Base-by-base conservation (phyloP, 2,797 vertebrate species). In the Galago senegalensis region DNA sequence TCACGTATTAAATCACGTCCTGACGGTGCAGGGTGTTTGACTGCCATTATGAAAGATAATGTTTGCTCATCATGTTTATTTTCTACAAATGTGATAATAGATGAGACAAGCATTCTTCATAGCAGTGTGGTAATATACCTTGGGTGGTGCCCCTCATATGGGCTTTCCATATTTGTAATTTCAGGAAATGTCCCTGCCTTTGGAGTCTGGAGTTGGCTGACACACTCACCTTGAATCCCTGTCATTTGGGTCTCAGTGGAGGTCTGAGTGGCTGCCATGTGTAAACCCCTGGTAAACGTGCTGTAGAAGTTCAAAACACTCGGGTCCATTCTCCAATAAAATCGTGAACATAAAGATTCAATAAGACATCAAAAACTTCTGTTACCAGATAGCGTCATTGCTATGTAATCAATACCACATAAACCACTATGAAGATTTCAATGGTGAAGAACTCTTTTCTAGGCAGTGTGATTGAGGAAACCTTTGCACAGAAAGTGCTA, bases 31-130 rank as follows among this genome's bases (percentile, higher is more conserved):
- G 21, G 0, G 37, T 89, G 21, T 82, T 58, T 82, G 31, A 76
- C 82, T 96, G 25, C 27, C 29, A 70, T 65, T 91, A 81, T 67
- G 37, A 43, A 96, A 95, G 75, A 77, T 10, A 8, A 23, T 92
- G 12, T 79, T 67, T 77, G 29, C n/a, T 88, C 92, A 4, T 75
- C 90, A 40, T 4, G 16, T 60, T 82, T 77, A 63, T 75, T 77
- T 83, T 81, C 91, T 67, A 75, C 13, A 91, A 91, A 83, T 76
- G 63, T 69, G 7, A 60, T 73, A 53, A 91, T n/a, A 84, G 9
- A 87, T 77, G 25, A 92, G 85, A 72, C 93, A 7, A 8, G 31
- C 81, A 77, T 70, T 83, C 53, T 77, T 40, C 37, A 70, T 40
- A 75, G 3, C 12, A 87, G 29, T 43, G 8, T 87, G 34, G n/a